Percentiles rank a stretch among this genome's conserved stretches.
Evolutionary conservation across 2,888 invertebrate genomes (phyloP).

Genomic region (Cerceris rybyensis): DNA sequence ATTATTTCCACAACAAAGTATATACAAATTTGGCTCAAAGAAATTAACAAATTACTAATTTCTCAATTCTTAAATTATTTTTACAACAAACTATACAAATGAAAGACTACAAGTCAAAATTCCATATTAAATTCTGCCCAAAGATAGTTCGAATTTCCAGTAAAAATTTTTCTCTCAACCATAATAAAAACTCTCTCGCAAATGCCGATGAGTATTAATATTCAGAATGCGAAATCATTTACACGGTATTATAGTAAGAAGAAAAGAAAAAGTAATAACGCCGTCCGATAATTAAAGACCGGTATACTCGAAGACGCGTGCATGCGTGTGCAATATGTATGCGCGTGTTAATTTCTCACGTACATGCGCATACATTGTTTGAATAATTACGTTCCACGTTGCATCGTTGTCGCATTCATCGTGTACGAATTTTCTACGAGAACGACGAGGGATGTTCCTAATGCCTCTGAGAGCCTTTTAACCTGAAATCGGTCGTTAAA

Average conservation of each 20-base stretch:
- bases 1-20: too few species aligned
- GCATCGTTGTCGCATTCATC: slow-evolving; percentile 20
- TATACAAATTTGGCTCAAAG: too few species aligned
- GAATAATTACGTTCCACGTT: slow-evolving; percentile 42
- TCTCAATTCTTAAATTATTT: too few species aligned
- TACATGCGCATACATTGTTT: slow-evolving; percentile 4
- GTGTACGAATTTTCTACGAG: slow-evolving; percentile 34
- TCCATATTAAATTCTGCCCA: too few species aligned
- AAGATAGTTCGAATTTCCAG: background rate
- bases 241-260: slow-evolving; percentile 25
- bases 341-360: background rate
- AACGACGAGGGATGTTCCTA: background rate
- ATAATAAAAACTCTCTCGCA: slow-evolving; percentile 22
- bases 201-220: slow-evolving; percentile 39
- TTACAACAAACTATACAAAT: too few species aligned
- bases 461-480: slow-evolving; percentile 3
- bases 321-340: slow-evolving; percentile 20
- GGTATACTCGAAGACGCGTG: slow-evolving; percentile 29
- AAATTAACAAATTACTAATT: too few species aligned
- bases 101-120: too few species aligned
- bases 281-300: slow-evolving; percentile 51
- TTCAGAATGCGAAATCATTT: slow-evolving; percentile 33
- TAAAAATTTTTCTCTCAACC: slow-evolving; percentile 9
- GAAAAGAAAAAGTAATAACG: slow-evolving; percentile 16
- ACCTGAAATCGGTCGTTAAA: slow-evolving; percentile 6